Evolutionary conservation across 2,888 invertebrate species (phyloP).

Genomic region (Ectobius pallidus): DNA sequence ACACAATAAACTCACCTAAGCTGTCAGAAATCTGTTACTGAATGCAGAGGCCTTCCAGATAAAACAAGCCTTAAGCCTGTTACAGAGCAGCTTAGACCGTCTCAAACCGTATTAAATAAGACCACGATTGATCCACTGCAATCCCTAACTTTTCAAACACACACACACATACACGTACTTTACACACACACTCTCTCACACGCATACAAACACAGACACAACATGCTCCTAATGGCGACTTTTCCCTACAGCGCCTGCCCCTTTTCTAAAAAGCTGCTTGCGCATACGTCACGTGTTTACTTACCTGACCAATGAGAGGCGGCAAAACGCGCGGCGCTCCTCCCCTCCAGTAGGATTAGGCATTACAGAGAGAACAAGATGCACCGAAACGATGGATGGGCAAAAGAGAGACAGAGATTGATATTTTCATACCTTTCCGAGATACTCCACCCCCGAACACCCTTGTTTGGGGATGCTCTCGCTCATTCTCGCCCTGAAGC

Average conservation of each 20-base stretch:
- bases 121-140: conserved; percentile 51
- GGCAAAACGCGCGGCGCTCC: background rate
- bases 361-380: background rate
- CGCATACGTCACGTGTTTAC: conserved; percentile 41
- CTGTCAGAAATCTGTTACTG: conserved; percentile 52
- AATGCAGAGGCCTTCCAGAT: conserved; percentile 50
- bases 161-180: conserved; percentile 42
- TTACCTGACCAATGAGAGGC: conserved; percentile 24
- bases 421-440: conserved; percentile 32
- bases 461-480: background rate
- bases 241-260: conserved; percentile 32
- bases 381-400: background rate
- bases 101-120: conserved; percentile 52
- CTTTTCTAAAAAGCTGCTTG: conserved; percentile 19
- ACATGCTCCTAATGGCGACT: conserved; percentile 43
- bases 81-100: conserved; percentile 51
- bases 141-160: conserved; percentile 50
- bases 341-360: conserved; percentile 15
- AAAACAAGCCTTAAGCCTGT: conserved; percentile 53
- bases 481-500: background rate
- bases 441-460: background rate
- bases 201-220: conserved; percentile 27
- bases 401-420: conserved; percentile 23
- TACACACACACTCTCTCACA: conserved; percentile 35
- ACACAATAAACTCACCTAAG: conserved; percentile 53